phyloP scores from a whole-genome alignment of 2,113 vertebrate species.

The Gallinago media region DNA sequence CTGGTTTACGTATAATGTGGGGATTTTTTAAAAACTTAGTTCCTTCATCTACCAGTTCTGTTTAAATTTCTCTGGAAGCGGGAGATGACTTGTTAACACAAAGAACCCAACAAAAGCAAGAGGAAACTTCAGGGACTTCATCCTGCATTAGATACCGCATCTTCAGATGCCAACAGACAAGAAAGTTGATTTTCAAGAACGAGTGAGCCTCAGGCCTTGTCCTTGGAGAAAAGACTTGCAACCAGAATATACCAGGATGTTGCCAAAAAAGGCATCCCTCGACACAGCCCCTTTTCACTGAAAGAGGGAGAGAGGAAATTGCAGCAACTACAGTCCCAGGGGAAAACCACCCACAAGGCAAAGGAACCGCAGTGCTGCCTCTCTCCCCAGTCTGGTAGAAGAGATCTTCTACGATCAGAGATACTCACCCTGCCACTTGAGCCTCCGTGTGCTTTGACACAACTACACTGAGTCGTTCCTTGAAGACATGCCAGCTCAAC shows the following conservation, averaged over 20 bases:
- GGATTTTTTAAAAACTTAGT: not conserved
- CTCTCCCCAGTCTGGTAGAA: not conserved
- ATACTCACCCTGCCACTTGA: not conserved
- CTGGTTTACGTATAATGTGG: fast-evolving
- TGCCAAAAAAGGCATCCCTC: not conserved
- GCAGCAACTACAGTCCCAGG: not conserved
- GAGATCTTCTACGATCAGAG: not conserved
- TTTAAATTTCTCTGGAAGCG: not conserved
- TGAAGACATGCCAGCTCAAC: not conserved
- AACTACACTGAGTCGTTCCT: not conserved
- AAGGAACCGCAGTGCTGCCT: not conserved
- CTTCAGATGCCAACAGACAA: not conserved
- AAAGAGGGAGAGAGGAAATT: not conserved
- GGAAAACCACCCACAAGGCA: not conserved
- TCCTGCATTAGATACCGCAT: not conserved
- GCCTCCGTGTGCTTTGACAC: not conserved
- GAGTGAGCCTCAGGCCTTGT: not conserved
- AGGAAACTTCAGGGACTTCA: not conserved
- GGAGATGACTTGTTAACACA: not conserved
- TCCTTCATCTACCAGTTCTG: not conserved
- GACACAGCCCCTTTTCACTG: not conserved
- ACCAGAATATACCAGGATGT: not conserved
- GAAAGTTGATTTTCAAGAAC: not conserved
- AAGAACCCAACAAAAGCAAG: not conserved
- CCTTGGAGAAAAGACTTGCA: not conserved